Conservation (phyloP, 2,888 invertebrate genomes). For the Drosophila macrospina region DNA sequence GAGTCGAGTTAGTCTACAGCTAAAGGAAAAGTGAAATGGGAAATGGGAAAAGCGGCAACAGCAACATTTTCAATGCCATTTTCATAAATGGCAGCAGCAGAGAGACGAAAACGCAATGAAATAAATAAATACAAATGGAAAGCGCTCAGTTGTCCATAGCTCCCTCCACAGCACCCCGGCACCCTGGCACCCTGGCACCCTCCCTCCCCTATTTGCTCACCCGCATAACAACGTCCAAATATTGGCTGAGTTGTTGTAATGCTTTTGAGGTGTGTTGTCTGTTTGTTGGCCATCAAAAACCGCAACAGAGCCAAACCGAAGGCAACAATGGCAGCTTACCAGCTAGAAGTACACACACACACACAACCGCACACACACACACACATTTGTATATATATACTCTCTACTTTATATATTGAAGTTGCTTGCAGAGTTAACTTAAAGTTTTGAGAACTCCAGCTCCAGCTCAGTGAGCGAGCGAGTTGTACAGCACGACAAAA, state of each 20-base stretch:
- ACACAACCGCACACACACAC: not conserved
- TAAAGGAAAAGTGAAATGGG: slow-evolving; percentile 41
- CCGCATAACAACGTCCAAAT: slow-evolving; percentile 73
- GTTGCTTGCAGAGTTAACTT: slow-evolving; percentile 33
- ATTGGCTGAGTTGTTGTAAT: slow-evolving; percentile 79
- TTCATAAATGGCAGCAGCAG: slow-evolving; percentile 68
- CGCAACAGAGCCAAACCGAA: slow-evolving; percentile 23
- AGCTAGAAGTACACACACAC: not conserved
- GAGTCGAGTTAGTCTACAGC: slow-evolving; percentile 42
- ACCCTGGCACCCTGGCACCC: not conserved
- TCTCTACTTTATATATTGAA: slow-evolving; percentile 20
- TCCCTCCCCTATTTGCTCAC: slow-evolving; percentile 10
- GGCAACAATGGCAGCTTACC: slow-evolving; percentile 14
- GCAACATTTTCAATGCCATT: slow-evolving; percentile 78
- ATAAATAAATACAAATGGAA: slow-evolving; percentile 78
- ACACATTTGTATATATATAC: too few species aligned
- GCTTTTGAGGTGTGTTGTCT: slow-evolving; percentile 79
- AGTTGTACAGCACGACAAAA: slow-evolving; percentile 52
- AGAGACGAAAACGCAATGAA: slow-evolving; percentile 70
- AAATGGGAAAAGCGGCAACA: slow-evolving; percentile 27
- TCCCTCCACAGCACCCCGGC: not conserved
- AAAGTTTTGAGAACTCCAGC: slow-evolving; percentile 28
- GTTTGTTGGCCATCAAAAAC: slow-evolving; percentile 51
- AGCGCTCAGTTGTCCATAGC: slow-evolving; percentile 37
- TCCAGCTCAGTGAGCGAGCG: not conserved